phyloP scores from a whole-genome alignment of 2,888 invertebrate genomes.

The Eucera pruinosa region DNA sequence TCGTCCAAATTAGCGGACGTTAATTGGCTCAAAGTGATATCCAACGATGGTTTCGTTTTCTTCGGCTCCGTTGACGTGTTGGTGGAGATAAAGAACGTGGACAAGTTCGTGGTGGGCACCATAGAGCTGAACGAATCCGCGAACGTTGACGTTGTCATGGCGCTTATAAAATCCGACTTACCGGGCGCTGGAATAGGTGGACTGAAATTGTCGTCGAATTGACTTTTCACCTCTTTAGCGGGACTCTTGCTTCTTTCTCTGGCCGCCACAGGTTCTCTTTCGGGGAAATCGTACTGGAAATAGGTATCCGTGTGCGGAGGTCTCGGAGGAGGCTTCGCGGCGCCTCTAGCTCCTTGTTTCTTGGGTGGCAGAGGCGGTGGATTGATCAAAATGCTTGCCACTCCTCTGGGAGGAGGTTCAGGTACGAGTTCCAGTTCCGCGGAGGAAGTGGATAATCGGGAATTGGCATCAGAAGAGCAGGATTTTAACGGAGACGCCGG shows the following conservation, averaged over 20 bases:
- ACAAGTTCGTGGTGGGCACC: slow-evolving; percentile 77
- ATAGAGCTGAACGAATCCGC: slow-evolving; percentile 80
- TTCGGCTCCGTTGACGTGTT: slow-evolving; percentile 68
- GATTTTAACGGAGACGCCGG: slow-evolving; percentile 79
- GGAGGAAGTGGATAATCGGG: slow-evolving; percentile 80
- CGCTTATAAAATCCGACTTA: slow-evolving; percentile 64
- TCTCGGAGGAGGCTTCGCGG: slow-evolving; percentile 88
- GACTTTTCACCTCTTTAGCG: slow-evolving; percentile 84
- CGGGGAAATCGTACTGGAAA: slow-evolving; percentile 86
- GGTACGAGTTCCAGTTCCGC: slow-evolving; percentile 85
- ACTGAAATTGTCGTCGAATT: slow-evolving; percentile 81
- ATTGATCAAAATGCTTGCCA: slow-evolving; percentile 87
- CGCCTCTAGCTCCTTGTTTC: slow-evolving; percentile 86
- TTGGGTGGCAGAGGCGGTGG: slow-evolving; percentile 91
- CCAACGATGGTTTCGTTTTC: slow-evolving; percentile 85
- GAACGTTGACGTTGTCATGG: slow-evolving; percentile 74
- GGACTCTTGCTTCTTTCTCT: slow-evolving; percentile 82
- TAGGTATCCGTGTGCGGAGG: slow-evolving; percentile 87
- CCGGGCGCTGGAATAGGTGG: slow-evolving; percentile 74
- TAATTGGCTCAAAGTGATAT: slow-evolving; percentile 93
- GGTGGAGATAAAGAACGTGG: slow-evolving; percentile 76
- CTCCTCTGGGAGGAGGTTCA: slow-evolving; percentile 89
- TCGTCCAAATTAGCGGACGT: slow-evolving; percentile 93
- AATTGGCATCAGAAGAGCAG: slow-evolving; percentile 80
- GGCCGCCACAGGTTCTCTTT: slow-evolving; percentile 80